Percentiles rank a stretch among this genome's conserved stretches.
Evolutionary conservation across 2,888 invertebrate species (phyloP).

Genomic region (Plebejus argus): DNA sequence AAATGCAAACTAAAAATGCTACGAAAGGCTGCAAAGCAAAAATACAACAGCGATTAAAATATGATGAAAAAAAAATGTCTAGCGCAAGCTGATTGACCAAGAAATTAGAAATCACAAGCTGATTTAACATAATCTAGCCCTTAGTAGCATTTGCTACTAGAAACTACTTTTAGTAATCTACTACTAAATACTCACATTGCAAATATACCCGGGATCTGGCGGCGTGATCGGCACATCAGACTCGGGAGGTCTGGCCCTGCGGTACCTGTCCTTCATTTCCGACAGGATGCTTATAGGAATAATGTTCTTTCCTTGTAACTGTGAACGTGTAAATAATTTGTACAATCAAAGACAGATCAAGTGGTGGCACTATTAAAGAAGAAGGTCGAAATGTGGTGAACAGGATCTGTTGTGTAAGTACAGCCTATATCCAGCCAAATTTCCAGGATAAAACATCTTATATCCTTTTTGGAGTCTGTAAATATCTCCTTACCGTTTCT

Average conservation of each 20-base stretch:
- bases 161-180: too few species aligned
- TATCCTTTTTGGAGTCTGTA: too few species aligned
- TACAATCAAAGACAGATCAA: too few species aligned
- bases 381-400: too few species aligned
- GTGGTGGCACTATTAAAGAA: too few species aligned
- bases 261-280: conserved; percentile 68
- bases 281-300: conserved; percentile 59
- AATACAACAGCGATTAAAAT: background rate
- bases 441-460: too few species aligned
- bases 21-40: background rate
- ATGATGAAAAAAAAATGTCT: too few species aligned
- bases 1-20: background rate
- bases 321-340: conserved; percentile 41
- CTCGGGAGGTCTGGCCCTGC: conserved; percentile 53
- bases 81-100: too few species aligned
- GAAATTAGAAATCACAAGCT: background rate
- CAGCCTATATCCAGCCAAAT: too few species aligned
- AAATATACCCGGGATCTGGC: conserved; percentile 70
- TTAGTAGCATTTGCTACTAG: too few species aligned
- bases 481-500: too few species aligned
- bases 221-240: conserved; percentile 55
- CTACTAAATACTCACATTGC: conserved; percentile 56
- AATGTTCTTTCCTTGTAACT: conserved; percentile 63
- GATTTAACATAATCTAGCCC: background rate
- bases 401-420: too few species aligned